Percentiles rank a stretch among this genome's conserved stretches.
phyloP scores from a whole-genome alignment of 2,797 vertebrate species.

The Leptatherina wallacei region DNA sequence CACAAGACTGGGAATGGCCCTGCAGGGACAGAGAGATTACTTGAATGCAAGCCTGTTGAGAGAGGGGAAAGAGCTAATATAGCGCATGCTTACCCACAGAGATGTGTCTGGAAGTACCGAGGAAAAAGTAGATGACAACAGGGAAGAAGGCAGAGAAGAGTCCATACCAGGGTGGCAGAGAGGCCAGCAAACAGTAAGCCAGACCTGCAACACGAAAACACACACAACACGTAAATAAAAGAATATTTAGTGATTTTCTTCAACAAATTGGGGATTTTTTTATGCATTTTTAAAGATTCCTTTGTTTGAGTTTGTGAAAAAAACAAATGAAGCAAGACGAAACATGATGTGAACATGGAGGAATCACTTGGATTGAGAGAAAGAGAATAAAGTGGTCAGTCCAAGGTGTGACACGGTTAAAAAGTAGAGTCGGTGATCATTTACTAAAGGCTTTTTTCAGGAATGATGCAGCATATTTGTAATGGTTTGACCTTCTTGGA shows the following conservation, averaged over 20 bases:
- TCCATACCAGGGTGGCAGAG: constrained; percentile 88
- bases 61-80: not conserved
- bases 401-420: not conserved
- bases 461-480: not conserved
- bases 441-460: not conserved
- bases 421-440: not conserved
- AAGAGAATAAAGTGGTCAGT: not conserved
- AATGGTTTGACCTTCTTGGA: not conserved
- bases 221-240: not conserved
- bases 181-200: constrained; percentile 92
- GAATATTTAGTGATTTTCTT: not conserved
- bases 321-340: too few species aligned
- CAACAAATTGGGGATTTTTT: too few species aligned
- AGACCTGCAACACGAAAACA: constrained; percentile 83
- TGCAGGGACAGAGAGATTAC: constrained; percentile 45
- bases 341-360: too few species aligned
- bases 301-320: too few species aligned
- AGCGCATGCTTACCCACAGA: constrained; percentile 89
- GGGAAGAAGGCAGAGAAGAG: constrained; percentile 96
- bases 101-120: constrained; percentile 96
- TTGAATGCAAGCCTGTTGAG: not conserved
- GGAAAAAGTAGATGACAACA: constrained; percentile 89
- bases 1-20: constrained; percentile 95
- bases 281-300: too few species aligned
- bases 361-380: too few species aligned